Evolutionary conservation across 2,888 invertebrate species (phyloP), one percentile per base, ranked within the genome.

Genomic region (Agrochola litura): DNA sequence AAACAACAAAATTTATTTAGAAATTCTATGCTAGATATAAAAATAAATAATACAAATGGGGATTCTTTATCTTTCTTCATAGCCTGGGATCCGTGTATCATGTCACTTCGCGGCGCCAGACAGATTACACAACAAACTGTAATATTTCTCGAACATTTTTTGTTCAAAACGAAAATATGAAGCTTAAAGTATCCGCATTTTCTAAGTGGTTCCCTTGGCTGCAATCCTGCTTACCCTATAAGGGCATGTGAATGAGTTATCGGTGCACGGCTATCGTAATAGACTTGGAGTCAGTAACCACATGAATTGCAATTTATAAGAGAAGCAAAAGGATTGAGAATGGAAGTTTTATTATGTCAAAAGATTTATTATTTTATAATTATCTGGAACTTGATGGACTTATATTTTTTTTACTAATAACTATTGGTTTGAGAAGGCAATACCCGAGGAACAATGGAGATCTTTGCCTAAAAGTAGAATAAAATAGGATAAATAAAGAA

Each of bases 161-260:
- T 93, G 82, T 89, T 77, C 77, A 86, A 89, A 79, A 88, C 86
- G 87, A 92, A 92, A 92, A 91, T 94, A 92, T 92, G 91, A 93
- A 91, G 90, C 81, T 71, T 82, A 76, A 43, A 77, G 81, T 91
- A 91, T 93, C 91, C 91, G 91, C 95, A 93, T 95, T 94, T 92
- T 91, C 89, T 87, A 89, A 90, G 89, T 86, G 82, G 91, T 89
- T 90, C 87, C 65, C 77, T 84, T 60, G 83, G 77, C 79, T 79
- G 91, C 88, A 89, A 90, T 87, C 84, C 89, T 86, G 84, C 73
- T 84, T 83, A 83, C 85, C 94, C 93, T 95, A 91, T 94, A 95
- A 88, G 94, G 95, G 78, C 90, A 92, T 89, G 85, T 89, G 93
- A 93, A 92, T 94, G 92, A 94, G 91, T 92, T 93, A 94, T 93